Percentiles rank a stretch among this genome's conserved stretches.
phyloP scores from a whole-genome alignment of 2,113 vertebrate species.

The Catharus fuscescens region DNA sequence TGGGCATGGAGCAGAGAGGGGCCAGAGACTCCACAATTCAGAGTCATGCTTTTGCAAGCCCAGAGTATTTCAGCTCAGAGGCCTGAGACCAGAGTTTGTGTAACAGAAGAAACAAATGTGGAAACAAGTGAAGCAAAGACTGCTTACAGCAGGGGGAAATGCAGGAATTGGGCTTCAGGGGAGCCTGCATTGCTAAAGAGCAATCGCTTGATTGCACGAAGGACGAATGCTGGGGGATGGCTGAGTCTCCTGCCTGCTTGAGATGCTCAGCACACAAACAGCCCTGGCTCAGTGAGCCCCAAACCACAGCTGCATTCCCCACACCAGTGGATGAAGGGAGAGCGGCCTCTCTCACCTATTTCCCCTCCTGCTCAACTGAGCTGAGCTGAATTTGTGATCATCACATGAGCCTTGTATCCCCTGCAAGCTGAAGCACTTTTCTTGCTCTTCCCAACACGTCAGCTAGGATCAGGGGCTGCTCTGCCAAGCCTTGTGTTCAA shows the following conservation, averaged over 20 bases:
- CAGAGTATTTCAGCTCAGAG: background rate
- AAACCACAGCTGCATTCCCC: conserved; percentile 6
- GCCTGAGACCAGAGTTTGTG: background rate
- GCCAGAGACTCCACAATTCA: background rate
- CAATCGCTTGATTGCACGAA: background rate
- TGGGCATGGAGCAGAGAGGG: background rate
- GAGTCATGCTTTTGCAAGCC: background rate
- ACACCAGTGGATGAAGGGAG: background rate
- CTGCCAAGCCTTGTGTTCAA: background rate
- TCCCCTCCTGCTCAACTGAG: background rate
- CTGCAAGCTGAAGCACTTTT: background rate
- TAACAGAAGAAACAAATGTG: conserved; percentile 8
- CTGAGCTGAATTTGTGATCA: background rate
- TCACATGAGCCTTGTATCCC: background rate
- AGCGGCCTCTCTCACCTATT: background rate
- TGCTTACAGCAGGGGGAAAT: background rate
- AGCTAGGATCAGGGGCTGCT: background rate
- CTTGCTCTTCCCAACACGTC: background rate
- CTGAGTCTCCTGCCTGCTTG: background rate
- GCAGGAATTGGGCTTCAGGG: background rate
- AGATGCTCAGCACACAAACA: background rate
- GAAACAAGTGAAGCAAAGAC: conserved; percentile 32
- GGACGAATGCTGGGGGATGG: background rate
- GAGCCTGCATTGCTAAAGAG: background rate
- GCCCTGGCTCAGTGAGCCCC: background rate